Percentiles rank a stretch among this genome's conserved stretches.
Evolutionary conservation across 2,797 vertebrate species (phyloP).

Genomic region (Knipowitschia caucasica): DNA sequence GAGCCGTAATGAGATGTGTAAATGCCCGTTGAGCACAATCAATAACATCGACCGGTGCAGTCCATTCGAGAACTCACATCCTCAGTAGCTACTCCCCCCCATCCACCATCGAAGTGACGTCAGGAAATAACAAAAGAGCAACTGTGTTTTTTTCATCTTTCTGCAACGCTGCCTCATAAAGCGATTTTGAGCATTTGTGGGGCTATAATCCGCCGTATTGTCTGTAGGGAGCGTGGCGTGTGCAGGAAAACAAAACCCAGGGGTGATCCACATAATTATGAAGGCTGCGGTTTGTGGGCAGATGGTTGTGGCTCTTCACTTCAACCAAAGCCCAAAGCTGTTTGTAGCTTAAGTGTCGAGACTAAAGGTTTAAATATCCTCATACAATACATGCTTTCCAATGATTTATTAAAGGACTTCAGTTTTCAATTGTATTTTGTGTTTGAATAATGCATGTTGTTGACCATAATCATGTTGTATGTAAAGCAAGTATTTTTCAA

Average conservation of each 20-base stretch:
- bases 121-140: conserved; percentile 17
- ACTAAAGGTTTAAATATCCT: neutral
- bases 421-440: too few species aligned
- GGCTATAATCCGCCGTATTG: conserved; percentile 20
- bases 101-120: neutral
- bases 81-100: conserved; percentile 11
- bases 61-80: conserved; percentile 2
- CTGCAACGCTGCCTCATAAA: conserved; percentile 18
- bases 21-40: neutral
- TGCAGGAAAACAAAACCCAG: conserved; percentile 14
- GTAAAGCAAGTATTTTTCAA: too few species aligned
- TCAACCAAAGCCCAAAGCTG: conserved; percentile 6
- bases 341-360: neutral
- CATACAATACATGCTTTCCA: neutral
- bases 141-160: conserved; percentile 22
- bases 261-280: conserved; percentile 6
- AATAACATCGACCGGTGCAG: neutral
- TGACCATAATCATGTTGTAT: too few species aligned
- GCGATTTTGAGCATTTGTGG: conserved; percentile 10
- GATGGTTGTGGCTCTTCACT: conserved; percentile 16
- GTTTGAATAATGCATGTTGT: too few species aligned
- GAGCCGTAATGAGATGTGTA: neutral
- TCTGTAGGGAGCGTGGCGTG: conserved; percentile 21
- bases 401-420: neutral
- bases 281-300: conserved; percentile 19